phyloP scores from a whole-genome alignment of 2,888 invertebrate species.

The Escarpia spicata region DNA sequence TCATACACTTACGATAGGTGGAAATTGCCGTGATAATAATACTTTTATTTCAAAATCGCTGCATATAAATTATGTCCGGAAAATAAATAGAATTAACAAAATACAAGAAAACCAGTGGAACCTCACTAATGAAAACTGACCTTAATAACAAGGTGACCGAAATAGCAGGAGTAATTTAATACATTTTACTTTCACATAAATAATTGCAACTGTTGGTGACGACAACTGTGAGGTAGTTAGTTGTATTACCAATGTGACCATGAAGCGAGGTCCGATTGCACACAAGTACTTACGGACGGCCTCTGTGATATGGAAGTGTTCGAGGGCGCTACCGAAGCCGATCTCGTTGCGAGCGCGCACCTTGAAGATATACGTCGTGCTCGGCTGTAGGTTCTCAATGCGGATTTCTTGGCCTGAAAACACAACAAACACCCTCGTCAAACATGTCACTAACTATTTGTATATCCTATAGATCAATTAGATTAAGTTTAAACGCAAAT shows the following conservation, averaged over 20 bases:
- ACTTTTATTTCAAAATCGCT: too few relatives aligned
- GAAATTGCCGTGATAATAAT: too few relatives aligned
- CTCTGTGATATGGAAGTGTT: conserved; percentile 34
- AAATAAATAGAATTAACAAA: too few relatives aligned
- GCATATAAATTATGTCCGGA: too few relatives aligned
- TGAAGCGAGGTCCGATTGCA: not conserved
- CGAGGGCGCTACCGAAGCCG: conserved; percentile 35
- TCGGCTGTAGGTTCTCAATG: conserved; percentile 43
- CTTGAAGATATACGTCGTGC: conserved; percentile 39
- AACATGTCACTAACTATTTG: too few relatives aligned
- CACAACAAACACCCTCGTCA: not conserved
- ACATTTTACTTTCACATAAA: not conserved
- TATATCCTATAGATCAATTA: too few relatives aligned
- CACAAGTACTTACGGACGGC: conserved; percentile 37
- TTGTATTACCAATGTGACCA: not conserved
- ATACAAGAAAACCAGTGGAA: too few relatives aligned
- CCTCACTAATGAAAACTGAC: too few relatives aligned
- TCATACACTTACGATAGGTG: too few relatives aligned
- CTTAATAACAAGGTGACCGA: too few relatives aligned
- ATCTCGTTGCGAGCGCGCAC: conserved; percentile 42
- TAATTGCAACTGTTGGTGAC: not conserved
- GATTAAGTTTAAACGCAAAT: too few relatives aligned
- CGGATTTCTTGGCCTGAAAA: conserved; percentile 34
- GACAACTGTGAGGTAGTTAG: not conserved
- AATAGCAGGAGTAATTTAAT: too few relatives aligned